Evolutionary conservation across 2,797 vertebrate genomes (phyloP), one percentile per base, ranked within the genome.

Genomic region (Cirrhinus molitorella): DNA sequence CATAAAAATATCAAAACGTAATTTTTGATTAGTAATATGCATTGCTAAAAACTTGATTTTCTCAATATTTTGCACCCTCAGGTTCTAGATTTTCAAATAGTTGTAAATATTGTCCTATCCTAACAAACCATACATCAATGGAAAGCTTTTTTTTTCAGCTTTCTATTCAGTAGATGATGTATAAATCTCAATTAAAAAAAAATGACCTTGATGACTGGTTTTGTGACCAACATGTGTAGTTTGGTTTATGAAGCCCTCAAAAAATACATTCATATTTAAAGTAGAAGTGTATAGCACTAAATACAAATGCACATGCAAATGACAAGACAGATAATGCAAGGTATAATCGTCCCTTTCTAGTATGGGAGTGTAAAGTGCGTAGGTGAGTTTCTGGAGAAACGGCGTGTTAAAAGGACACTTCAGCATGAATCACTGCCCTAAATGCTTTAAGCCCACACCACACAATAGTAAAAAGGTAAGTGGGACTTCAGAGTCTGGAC

Each of bases 371-470:
- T 10, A 80, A 57, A 17, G 13, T 72, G 79, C 9, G 19, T 71
- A 34, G 53, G 53, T n/a, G 53, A 81, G 79, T 72, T 81, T 72
- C 55, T 63, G 55, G 9, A 72, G 37, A 80, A 28, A 45, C 28
- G 0, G 59, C 1, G 5, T 1, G 49, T 45, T 45, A 57, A 28
- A 45, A 70, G 23, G 53, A 7, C 37, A 57, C 37, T 47, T 80
- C 19, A 16, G 21, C 57, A 31, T 59, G 17, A 67, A 80, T 59
- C 51, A 70, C 37, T n/a, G 51, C n/a, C 11, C 14, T 31, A 57
- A 57, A 45, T 25, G 47, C 13, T 79, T 53, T 12, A 40, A 53
- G 53, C 34, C 5, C 21, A 7, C n/a, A 4, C n/a, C 14, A 8
- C 19, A 55, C n/a, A 55, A 68, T 19, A 55, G 5, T 9, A 13